A percentile compares a stretch with the other conserved stretches of the same genome.
Evolutionary conservation across 2,797 vertebrate species (phyloP).

Genomic region (Holocentrus rufus): DNA sequence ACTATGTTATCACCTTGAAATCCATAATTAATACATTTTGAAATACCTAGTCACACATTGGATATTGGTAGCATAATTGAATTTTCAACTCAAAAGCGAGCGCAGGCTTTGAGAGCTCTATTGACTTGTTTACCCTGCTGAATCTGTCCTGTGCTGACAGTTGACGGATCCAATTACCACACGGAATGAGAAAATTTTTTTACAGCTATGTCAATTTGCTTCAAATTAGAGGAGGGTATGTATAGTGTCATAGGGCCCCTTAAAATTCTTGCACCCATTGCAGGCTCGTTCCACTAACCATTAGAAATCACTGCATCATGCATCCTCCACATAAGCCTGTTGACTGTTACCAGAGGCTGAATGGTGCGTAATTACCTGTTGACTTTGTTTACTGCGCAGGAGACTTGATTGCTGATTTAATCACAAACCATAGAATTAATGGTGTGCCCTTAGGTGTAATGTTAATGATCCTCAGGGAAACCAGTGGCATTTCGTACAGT

Average conservation of each 20-base stretch:
- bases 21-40: slow-evolving; percentile 42
- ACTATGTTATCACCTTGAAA: slow-evolving; percentile 26
- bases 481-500: slow-evolving; percentile 58
- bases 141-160: not conserved
- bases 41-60: slow-evolving; percentile 30
- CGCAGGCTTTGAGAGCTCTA: not conserved
- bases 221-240: not conserved
- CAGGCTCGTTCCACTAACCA: not conserved
- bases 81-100: slow-evolving; percentile 37
- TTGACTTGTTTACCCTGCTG: slow-evolving; percentile 24
- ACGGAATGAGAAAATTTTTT: slow-evolving; percentile 17
- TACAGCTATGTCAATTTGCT: slow-evolving; percentile 1
- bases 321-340: slow-evolving; percentile 1
- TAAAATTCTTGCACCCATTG: slow-evolving; percentile 2
- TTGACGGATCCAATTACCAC: not conserved
- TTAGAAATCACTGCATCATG: not conserved
- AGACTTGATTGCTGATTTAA: slow-evolving; percentile 69
- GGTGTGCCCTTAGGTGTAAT: slow-evolving; percentile 34
- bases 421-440: slow-evolving; percentile 49
- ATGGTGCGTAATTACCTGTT: slow-evolving; percentile 65
- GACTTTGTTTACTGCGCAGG: slow-evolving; percentile 65
- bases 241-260: not conserved
- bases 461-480: slow-evolving; percentile 67
- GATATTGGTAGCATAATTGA: slow-evolving; percentile 33
- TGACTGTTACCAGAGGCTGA: slow-evolving; percentile 33